phyloP scores from a whole-genome alignment of 2,113 vertebrate species.

The Anguilla japonica region DNA sequence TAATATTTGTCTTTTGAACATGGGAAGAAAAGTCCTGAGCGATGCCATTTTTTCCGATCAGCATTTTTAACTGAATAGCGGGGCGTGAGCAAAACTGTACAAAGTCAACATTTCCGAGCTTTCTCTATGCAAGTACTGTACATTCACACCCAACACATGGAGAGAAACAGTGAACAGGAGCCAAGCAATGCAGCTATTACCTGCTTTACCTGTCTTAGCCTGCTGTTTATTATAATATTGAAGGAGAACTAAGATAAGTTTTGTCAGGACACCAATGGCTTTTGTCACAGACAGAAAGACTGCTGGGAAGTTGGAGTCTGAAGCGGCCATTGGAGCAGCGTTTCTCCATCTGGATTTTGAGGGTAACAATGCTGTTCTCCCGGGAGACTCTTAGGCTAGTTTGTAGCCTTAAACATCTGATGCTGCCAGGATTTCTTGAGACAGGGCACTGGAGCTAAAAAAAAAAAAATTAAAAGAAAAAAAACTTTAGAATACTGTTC shows the following conservation, averaged over 20 bases:
- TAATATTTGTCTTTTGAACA: slow-evolving; percentile 13
- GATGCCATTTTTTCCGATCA: slow-evolving; percentile 17
- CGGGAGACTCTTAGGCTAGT: neutral
- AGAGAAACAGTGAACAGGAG: slow-evolving; percentile 8
- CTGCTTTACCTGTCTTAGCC: neutral
- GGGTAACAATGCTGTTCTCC: neutral
- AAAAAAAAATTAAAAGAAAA: neutral
- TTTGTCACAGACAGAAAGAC: neutral
- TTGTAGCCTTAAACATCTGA: neutral
- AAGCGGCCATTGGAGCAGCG: neutral
- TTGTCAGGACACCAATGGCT: neutral
- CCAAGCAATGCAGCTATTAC: slow-evolving; percentile 4
- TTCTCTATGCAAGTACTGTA: slow-evolving; percentile 49
- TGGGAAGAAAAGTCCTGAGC: slow-evolving; percentile 10
- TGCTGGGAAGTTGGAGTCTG: neutral
- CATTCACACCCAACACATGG: neutral
- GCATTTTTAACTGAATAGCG: slow-evolving; percentile 19
- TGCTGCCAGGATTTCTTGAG: neutral
- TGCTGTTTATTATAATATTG: neutral
- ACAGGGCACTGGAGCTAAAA: slow-evolving; percentile 5
- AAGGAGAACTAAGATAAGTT: neutral
- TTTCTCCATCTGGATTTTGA: slow-evolving; percentile 3
- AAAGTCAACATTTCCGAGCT: slow-evolving; percentile 22
- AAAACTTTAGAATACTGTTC: slow-evolving; percentile 24
- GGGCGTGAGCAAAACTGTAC: neutral